These are phyloP conservation scores for Coregonus sp. DNA, from an alignment of 2,797 vertebrate genomes.

Conservation along the genomic window DNA sequence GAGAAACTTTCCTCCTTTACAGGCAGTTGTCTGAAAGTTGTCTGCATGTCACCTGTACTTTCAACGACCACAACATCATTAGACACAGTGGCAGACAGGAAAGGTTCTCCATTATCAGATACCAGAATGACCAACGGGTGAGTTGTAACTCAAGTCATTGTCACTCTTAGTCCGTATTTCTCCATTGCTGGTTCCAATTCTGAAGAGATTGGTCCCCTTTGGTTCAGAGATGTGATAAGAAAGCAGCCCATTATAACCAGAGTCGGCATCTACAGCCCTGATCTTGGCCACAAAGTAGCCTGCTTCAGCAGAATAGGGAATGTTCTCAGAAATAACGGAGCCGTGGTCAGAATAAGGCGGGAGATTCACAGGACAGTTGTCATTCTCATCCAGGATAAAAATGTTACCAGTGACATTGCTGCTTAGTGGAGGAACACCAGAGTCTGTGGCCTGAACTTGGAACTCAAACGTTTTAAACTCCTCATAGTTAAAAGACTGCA, in stretches of 20 bases:
- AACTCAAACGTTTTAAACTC: slow-evolving; percentile 36
- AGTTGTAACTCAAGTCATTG: slow-evolving; percentile 31
- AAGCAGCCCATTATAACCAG: slow-evolving; percentile 42
- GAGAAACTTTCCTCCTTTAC: slow-evolving; percentile 36
- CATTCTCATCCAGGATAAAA: slow-evolving; percentile 48
- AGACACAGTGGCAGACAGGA: slow-evolving; percentile 44
- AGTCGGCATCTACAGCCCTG: slow-evolving; percentile 46
- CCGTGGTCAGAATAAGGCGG: slow-evolving; percentile 29
- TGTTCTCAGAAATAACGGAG: slow-evolving; percentile 31
- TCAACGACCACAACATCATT: slow-evolving; percentile 47
- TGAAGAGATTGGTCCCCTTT: slow-evolving; percentile 41
- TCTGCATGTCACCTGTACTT: slow-evolving; percentile 7
- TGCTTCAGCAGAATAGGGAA: slow-evolving; percentile 40
- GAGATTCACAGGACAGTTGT: slow-evolving; percentile 42
- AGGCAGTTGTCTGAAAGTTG: slow-evolving; percentile 22
- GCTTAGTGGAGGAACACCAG: slow-evolving; percentile 44
- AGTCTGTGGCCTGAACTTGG: slow-evolving; percentile 42
- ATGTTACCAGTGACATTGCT: slow-evolving; percentile 44
- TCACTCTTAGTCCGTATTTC: slow-evolving; percentile 47
- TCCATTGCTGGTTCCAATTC: slow-evolving; percentile 40
- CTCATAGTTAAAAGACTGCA: slow-evolving; percentile 52
- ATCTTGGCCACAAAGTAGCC: slow-evolving; percentile 48
- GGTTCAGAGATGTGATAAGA: slow-evolving; percentile 37
- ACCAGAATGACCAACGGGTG: slow-evolving; percentile 58
- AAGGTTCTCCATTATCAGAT: slow-evolving; percentile 60